A percentile compares a stretch with the other conserved stretches of the same genome.
Evolutionary conservation across 2,113 vertebrate species (phyloP).

Genomic region (Zosterops borbonicus): DNA sequence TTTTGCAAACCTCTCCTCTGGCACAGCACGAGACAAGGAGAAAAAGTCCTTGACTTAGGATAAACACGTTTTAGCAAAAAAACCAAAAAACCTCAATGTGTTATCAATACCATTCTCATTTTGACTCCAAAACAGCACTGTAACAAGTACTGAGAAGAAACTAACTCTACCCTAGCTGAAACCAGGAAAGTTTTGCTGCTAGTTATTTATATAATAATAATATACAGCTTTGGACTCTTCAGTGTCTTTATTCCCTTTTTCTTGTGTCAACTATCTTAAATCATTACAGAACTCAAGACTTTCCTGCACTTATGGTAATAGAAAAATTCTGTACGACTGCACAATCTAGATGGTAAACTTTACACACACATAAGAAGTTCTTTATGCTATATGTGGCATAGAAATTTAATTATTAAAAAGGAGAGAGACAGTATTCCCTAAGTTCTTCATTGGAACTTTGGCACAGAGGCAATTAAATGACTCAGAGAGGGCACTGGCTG

Average conservation of each 20-base stretch:
- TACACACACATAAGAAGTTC: neutral
- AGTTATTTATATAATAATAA: neutral
- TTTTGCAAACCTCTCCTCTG: neutral
- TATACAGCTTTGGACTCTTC: neutral
- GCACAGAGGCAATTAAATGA: neutral
- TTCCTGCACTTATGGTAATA: neutral
- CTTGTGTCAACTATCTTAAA: neutral
- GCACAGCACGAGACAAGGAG: neutral
- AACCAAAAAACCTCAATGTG: fast-evolving
- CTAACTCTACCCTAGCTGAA: neutral
- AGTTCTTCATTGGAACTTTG: neutral
- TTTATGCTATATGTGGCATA: neutral
- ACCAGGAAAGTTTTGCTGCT: neutral
- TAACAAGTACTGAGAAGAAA: neutral
- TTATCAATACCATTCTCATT: neutral
- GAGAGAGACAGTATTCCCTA: neutral
- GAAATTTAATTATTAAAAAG: slow-evolving; percentile 6
- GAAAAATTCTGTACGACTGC: neutral
- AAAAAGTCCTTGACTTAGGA: neutral
- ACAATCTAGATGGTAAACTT: neutral
- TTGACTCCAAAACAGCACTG: neutral
- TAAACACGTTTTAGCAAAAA: neutral
- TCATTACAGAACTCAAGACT: neutral
- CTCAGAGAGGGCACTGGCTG: neutral
- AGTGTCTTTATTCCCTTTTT: neutral